Base-by-base conservation (phyloP, 2,113 vertebrate genomes). In the Rhabdomys dilectus region DNA sequence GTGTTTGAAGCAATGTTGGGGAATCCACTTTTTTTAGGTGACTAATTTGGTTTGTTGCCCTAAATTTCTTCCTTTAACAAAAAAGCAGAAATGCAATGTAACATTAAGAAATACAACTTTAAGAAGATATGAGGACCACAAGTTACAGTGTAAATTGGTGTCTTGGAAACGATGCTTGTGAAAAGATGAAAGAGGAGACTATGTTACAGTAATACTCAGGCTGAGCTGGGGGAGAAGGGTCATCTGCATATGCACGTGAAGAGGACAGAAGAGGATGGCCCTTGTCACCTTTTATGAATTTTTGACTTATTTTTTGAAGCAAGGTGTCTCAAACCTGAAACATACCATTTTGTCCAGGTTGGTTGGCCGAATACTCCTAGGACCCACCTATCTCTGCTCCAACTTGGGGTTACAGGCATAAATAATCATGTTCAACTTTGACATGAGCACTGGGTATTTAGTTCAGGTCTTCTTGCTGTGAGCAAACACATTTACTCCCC, bases 51-150 rank as follows among this genome's bases (percentile, higher is more conserved):
- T 84, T 91, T 85, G 42, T 68, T 94, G 29, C 21, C 81, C 64
- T 81, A 60, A 72, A 19, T 93, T 91, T 90, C 68, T 92, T n/a
- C 53, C 70, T 95, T 77, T 88, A 53, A 70, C 29, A 34, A 5
- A 9, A 76, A 82, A 72, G 53, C 11, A 93, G 64, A 94, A 95
- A 92, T 58, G 10, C 56, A 95, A 24, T 22, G 4, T 34, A 70
- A 66, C 42, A n/a, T 72, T 62, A 42, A 76, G 21, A 78, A 77
- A 36, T 62, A 29, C 8, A 39, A 34, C 45, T 84, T 66, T 26
- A 90, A 56, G 4, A 1, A 89, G 82, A 5, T 17, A 70, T 5
- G 15, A 58, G 19, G 42, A 45, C 26, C 48, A 31, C 24, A 76
- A 48, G 36, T 62, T 56, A 29, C 5, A 12, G 21, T 11, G 13